These are phyloP conservation scores for Penaeus vannamei DNA, from an alignment of 1,140 invertebrate genomes.

Conservation along the genomic window DNA sequence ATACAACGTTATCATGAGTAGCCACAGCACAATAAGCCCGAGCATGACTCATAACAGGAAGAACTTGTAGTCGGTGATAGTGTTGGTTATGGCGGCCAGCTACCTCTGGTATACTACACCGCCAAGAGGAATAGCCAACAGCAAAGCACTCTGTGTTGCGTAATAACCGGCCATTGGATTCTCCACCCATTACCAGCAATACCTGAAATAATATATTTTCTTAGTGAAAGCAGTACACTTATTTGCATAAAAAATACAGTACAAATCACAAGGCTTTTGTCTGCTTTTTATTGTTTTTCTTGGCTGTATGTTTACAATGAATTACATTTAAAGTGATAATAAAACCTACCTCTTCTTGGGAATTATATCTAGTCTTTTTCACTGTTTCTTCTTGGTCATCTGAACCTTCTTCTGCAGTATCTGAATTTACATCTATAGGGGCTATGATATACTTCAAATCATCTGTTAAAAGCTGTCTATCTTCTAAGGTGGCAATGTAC, in stretches of 20 bases:
- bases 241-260: not conserved
- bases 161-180: constrained; percentile 55
- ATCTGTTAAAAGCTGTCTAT: constrained; percentile 51
- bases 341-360: constrained; percentile 43
- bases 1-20: constrained; percentile 44
- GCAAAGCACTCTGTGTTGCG: constrained; percentile 58
- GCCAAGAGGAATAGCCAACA: constrained; percentile 47
- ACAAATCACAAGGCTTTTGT: not conserved
- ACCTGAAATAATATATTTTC: constrained; percentile 3
- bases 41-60: constrained; percentile 46
- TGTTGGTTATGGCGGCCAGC: not conserved
- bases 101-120: constrained; percentile 45
- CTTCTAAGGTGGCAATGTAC: constrained; percentile 28
- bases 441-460: constrained; percentile 32
- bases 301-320: not conserved
- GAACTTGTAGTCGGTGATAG: constrained; percentile 32
- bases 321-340: not conserved
- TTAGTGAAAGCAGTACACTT: not conserved
- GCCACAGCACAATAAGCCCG: constrained; percentile 56
- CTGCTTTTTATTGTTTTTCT: not conserved
- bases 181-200: constrained; percentile 53
- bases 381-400: constrained; percentile 4
- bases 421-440: constrained; percentile 6
- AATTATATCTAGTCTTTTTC: constrained; percentile 42
- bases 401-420: constrained; percentile 7